Conservation (phyloP, 2,888 invertebrate species). For the Merodon equestris region DNA sequence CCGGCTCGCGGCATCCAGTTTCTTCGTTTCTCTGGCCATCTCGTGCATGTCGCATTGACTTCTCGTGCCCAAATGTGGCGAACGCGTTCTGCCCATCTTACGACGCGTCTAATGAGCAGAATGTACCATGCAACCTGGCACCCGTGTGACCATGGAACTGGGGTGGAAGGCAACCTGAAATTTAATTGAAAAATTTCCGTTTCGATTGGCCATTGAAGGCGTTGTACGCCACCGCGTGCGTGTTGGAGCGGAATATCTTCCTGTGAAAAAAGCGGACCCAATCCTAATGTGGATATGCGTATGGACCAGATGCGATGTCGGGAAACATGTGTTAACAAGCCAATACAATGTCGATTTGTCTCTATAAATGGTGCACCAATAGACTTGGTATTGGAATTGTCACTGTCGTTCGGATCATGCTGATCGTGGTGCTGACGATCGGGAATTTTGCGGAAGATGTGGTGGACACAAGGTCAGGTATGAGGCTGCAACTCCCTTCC, state of each 20-base stretch:
- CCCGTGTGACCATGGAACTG: conserved; percentile 50
- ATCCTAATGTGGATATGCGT: too few relatives aligned
- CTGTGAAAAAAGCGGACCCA: conserved; percentile 35
- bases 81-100: conserved; percentile 52
- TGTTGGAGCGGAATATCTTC: conserved; percentile 34
- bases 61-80: conserved; percentile 27
- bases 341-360: conserved; percentile 53
- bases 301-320: too few relatives aligned
- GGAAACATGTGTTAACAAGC: conserved; percentile 53
- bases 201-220: conserved; percentile 59
- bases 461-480: conserved; percentile 45
- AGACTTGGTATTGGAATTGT: conserved; percentile 25
- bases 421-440: conserved; percentile 7
- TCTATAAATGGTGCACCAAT: conserved; percentile 44
- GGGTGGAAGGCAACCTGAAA: conserved; percentile 16
- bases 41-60: not conserved
- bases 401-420: conserved; percentile 24
- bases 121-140: conserved; percentile 30
- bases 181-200: conserved; percentile 61
- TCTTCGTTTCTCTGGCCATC: conserved; percentile 10
- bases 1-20: conserved; percentile 3
- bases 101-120: conserved; percentile 59
- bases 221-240: conserved; percentile 34
- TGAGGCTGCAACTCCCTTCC: conserved; percentile 19
- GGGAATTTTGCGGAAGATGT: conserved; percentile 44